Percentiles rank a stretch among this genome's conserved stretches.
Evolutionary conservation across 2,113 vertebrate species (phyloP).

Genomic region (Pelmatolapia mariae): DNA sequence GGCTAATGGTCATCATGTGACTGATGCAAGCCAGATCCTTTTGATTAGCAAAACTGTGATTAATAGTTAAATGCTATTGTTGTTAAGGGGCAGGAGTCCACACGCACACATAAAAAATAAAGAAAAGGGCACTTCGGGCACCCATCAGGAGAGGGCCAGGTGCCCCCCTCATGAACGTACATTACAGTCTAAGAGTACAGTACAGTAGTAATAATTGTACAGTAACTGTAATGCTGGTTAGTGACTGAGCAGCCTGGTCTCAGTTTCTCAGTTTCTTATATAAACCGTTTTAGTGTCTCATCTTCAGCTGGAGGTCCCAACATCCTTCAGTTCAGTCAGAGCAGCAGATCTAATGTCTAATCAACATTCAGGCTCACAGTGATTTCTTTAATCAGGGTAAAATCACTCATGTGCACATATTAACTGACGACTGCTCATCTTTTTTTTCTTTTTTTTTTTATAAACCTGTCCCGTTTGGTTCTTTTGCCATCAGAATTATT

Average conservation of each 20-base stretch:
- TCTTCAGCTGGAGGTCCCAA: neutral
- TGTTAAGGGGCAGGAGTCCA: neutral
- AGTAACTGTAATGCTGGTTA: neutral
- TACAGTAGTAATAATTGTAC: neutral
- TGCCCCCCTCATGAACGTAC: neutral
- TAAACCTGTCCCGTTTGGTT: too few species aligned
- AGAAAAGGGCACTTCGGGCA: neutral
- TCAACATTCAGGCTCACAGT: neutral
- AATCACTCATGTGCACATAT: neutral
- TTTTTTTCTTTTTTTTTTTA: too few species aligned
- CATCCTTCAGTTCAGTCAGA: neutral
- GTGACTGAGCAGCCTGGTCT: neutral
- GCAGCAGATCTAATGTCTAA: neutral
- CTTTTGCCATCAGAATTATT: too few species aligned
- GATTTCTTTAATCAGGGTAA: neutral
- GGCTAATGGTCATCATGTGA: too few species aligned
- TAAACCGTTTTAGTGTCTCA: neutral
- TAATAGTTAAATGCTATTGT: too few species aligned
- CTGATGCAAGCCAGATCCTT: too few species aligned
- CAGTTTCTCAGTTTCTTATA: neutral
- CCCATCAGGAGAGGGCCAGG: neutral
- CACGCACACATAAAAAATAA: fast-evolving
- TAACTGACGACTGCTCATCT: neutral
- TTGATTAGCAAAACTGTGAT: too few species aligned
- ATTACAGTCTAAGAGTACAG: neutral